These are phyloP conservation scores for Clarias fuscus DNA, from an alignment of 2,797 vertebrate species.

Conservation along the genomic window DNA sequence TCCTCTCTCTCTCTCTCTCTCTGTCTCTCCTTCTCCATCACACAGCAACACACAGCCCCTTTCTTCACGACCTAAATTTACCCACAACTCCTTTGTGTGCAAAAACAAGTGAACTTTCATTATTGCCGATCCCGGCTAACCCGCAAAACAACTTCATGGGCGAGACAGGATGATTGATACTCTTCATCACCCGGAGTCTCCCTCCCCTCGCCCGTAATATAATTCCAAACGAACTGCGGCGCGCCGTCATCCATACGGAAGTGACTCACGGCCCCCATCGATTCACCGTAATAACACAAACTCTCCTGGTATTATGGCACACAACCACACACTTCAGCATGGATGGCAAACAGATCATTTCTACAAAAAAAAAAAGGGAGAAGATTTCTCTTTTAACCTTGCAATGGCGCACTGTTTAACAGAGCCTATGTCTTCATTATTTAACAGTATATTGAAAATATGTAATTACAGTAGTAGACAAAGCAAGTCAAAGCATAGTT, in stretches of 20 bases:
- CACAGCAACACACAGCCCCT: conserved; percentile 34
- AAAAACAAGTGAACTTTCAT: conserved; percentile 81
- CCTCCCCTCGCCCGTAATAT: conserved; percentile 74
- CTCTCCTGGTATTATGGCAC: conserved; percentile 49
- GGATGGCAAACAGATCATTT: conserved; percentile 15
- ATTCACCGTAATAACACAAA: conserved; percentile 69
- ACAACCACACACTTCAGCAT: conserved; percentile 38
- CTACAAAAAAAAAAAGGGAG: conserved; percentile 17
- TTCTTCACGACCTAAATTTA: conserved; percentile 66
- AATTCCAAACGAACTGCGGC: conserved; percentile 79
- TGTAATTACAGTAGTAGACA: no score
- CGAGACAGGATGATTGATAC: conserved; percentile 87
- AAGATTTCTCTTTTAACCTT: neutral
- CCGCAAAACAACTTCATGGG: conserved; percentile 79
- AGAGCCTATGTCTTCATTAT: neutral
- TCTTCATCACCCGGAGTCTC: conserved; percentile 79
- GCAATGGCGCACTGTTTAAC: neutral
- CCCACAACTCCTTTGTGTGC: conserved; percentile 72
- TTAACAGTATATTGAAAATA: no score
- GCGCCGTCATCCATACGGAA: conserved; percentile 76
- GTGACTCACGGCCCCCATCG: conserved; percentile 73
- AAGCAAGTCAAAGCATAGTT: no score
- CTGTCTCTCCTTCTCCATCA: conserved; percentile 25
- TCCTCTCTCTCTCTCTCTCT: conserved; percentile 1
- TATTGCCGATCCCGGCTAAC: conserved; percentile 79